phyloP scores from a whole-genome alignment of 2,797 vertebrate species.

The Eutrigla gurnardus region DNA sequence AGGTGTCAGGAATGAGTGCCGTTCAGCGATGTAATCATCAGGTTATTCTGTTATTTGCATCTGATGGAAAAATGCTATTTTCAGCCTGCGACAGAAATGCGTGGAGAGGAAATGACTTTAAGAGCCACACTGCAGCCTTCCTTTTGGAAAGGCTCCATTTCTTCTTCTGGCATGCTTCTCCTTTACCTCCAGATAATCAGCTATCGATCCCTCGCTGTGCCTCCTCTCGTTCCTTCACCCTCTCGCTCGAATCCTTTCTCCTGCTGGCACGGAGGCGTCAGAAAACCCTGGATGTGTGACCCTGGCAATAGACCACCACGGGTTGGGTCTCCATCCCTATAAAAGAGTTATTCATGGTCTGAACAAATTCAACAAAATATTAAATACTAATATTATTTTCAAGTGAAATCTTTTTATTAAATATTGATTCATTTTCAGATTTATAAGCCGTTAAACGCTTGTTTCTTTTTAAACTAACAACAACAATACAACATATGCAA shows the following conservation, averaged over 20 bases:
- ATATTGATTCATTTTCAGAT: too few species aligned
- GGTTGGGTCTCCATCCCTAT: slow-evolving; percentile 28
- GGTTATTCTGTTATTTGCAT: slow-evolving; percentile 53
- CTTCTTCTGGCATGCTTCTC: slow-evolving; percentile 12
- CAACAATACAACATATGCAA: too few species aligned
- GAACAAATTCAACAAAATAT: too few species aligned
- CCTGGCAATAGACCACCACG: slow-evolving; percentile 17
- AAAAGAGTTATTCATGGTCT: too few species aligned
- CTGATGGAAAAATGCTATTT: slow-evolving; percentile 59
- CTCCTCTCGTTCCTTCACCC: slow-evolving; percentile 32
- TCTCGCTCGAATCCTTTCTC: slow-evolving; percentile 43
- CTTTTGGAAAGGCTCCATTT: slow-evolving; percentile 41
- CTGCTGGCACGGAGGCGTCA: slow-evolving; percentile 24
- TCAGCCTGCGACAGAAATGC: slow-evolving; percentile 42
- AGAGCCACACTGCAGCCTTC: slow-evolving; percentile 38
- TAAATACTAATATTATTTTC: too few species aligned
- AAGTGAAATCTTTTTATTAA: too few species aligned
- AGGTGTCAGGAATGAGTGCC: slow-evolving; percentile 24
- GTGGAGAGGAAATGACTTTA: slow-evolving; percentile 50
- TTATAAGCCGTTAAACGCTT: too few species aligned
- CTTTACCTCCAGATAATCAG: slow-evolving; percentile 32
- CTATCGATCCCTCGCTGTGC: slow-evolving; percentile 43
- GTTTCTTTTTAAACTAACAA: too few species aligned
- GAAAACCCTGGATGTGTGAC: slow-evolving; percentile 40
- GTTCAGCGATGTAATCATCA: slow-evolving; percentile 37